Conservation (phyloP, 2,797 vertebrate species). For the Aeoliscus strigatus region DNA sequence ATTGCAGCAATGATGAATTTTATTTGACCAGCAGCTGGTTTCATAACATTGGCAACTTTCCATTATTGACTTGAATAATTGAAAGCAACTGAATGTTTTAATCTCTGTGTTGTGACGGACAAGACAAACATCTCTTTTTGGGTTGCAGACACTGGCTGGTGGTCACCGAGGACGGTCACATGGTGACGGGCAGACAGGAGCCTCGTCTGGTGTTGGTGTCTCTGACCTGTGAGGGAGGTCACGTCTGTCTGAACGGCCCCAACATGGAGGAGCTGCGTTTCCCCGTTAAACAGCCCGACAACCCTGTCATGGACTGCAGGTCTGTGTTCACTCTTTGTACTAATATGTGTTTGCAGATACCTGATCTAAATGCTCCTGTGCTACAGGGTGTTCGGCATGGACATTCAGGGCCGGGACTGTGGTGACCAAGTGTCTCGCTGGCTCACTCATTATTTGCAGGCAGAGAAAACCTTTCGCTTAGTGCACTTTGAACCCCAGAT, state of each 20-base stretch:
- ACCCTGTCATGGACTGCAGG: conserved; percentile 81
- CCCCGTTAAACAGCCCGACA: conserved; percentile 65
- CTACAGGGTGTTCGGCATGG: conserved; percentile 79
- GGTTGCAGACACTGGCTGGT: conserved; percentile 88
- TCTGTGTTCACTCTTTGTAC: no score
- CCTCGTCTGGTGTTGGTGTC: conserved; percentile 85
- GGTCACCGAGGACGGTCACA: conserved; percentile 83
- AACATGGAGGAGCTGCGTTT: conserved; percentile 78
- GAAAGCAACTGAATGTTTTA: no score
- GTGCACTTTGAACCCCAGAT: conserved; percentile 87
- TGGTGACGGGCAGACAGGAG: conserved; percentile 88
- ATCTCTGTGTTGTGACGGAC: no score
- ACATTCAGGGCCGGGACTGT: conserved; percentile 88
- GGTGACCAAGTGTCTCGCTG: conserved; percentile 83
- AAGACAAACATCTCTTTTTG: conserved; percentile 2
- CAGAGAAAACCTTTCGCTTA: conserved; percentile 73
- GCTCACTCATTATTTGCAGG: conserved; percentile 79
- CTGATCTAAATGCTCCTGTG: no score
- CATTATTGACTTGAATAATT: no score
- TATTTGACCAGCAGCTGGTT: no score
- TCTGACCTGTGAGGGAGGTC: conserved; percentile 55
- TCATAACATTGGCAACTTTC: no score
- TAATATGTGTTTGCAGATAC: no score
- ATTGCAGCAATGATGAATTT: no score
- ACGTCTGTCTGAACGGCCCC: conserved; percentile 74